phyloP scores from a whole-genome alignment of 2,113 vertebrate genomes.

The Astur gentilis region DNA sequence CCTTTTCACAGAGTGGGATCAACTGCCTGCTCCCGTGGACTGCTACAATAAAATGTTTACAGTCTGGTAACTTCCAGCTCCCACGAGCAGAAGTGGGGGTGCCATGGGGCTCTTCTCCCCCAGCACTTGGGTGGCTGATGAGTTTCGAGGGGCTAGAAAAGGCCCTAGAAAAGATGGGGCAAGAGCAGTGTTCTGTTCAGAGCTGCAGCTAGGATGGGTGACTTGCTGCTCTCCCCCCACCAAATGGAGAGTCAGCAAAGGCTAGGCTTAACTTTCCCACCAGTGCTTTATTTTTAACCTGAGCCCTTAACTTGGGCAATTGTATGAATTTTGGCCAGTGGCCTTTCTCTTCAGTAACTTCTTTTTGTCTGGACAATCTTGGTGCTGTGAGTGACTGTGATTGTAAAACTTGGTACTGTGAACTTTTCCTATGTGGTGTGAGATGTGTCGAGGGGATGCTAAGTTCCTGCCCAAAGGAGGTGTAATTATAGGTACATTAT shows the following conservation, averaged over 20 bases:
- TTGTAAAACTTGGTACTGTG: constrained; percentile 64
- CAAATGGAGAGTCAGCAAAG: background rate
- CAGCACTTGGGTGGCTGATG: background rate
- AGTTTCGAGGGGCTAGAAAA: background rate
- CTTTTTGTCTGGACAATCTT: constrained; percentile 61
- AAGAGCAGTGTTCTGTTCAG: background rate
- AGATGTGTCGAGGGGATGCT: constrained; percentile 40
- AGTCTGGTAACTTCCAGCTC: constrained; percentile 1
- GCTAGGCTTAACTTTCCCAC: background rate
- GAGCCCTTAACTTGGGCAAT: background rate
- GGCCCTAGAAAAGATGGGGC: background rate
- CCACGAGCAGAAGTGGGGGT: background rate
- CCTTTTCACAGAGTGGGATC: background rate
- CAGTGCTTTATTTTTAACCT: constrained; percentile 61
- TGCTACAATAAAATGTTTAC: constrained; percentile 24
- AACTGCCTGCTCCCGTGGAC: background rate
- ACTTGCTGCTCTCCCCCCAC: background rate
- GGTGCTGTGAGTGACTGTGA: constrained; percentile 67
- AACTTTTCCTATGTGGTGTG: constrained; percentile 43
- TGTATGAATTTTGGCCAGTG: constrained; percentile 56
- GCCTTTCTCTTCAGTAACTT: constrained; percentile 34
- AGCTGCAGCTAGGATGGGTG: background rate
- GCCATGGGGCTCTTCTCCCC: background rate
- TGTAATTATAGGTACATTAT: background rate
- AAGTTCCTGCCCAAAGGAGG: background rate